Percentiles rank a stretch among this genome's conserved stretches.
These are phyloP conservation scores for Eupithecia pulchellata DNA, from an alignment of 2,888 invertebrate species.

Conservation along the genomic window DNA sequence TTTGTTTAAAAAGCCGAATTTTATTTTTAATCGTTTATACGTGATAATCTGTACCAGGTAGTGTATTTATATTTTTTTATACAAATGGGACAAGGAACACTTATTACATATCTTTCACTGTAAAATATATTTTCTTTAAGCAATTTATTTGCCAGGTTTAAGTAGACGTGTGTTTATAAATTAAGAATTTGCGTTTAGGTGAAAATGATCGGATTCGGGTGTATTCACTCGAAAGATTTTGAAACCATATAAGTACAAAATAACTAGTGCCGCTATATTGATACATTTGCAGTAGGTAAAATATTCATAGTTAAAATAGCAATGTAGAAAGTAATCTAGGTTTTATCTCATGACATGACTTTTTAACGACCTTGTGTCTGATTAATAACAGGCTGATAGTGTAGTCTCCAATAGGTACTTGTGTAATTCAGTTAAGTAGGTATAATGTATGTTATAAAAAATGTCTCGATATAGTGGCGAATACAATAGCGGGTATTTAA, in stretches of 20 bases:
- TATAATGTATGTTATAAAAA: slow-evolving; percentile 44
- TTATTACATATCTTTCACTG: slow-evolving; percentile 83
- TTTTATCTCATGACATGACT: slow-evolving; percentile 43
- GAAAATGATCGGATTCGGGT: slow-evolving; percentile 28
- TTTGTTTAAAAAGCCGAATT: slow-evolving; percentile 49
- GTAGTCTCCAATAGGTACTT: slow-evolving; percentile 37
- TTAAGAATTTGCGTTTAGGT: slow-evolving; percentile 26
- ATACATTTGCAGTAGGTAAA: slow-evolving; percentile 52
- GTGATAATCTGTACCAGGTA: slow-evolving; percentile 69
- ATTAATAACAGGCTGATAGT: slow-evolving; percentile 46
- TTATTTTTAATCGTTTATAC: slow-evolving; percentile 41
- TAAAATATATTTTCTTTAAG: slow-evolving; percentile 57
- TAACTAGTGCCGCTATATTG: slow-evolving; percentile 62
- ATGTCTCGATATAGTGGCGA: slow-evolving; percentile 68
- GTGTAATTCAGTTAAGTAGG: slow-evolving; percentile 35
- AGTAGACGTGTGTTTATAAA: slow-evolving; percentile 25
- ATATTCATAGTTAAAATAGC: slow-evolving; percentile 33
- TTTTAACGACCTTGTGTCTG: slow-evolving; percentile 42
- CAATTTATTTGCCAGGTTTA: slow-evolving; percentile 32
- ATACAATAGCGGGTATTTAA: slow-evolving; percentile 70
- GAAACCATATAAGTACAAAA: slow-evolving; percentile 52
- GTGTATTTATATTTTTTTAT: slow-evolving; percentile 67
- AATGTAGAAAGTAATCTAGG: slow-evolving; percentile 41
- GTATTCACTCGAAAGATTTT: slow-evolving; percentile 37
- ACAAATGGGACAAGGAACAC: slow-evolving; percentile 68